Evolutionary conservation across 2,113 vertebrate species (phyloP).

Genomic region (Indicator maculatus): DNA sequence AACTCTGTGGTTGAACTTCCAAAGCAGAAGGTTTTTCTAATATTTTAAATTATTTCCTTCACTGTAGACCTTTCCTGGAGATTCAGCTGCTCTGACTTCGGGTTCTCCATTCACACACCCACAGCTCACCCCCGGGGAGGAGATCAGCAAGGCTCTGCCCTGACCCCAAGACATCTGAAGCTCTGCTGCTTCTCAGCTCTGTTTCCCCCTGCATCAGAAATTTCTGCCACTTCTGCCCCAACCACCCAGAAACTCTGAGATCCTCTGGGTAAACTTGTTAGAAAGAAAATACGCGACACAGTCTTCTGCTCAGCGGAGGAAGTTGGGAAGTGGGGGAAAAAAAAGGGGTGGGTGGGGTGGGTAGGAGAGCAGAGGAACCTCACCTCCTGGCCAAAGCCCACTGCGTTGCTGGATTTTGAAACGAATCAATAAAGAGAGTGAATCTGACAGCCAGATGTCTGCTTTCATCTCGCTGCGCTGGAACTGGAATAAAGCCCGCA

Average conservation of each 20-base stretch:
- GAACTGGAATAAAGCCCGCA: conserved; percentile 54
- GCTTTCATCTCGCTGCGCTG: conserved; percentile 45
- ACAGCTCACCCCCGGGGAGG: not conserved
- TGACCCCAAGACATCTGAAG: not conserved
- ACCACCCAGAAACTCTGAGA: not conserved
- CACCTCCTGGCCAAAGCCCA: not conserved
- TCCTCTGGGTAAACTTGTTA: not conserved
- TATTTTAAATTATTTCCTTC: not conserved
- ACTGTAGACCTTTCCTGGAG: not conserved
- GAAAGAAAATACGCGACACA: not conserved
- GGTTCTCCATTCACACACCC: not conserved
- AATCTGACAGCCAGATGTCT: conserved; percentile 42
- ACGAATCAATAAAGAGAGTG: conserved; percentile 2
- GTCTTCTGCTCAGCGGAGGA: not conserved
- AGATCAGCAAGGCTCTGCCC: not conserved
- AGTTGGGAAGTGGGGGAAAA: not conserved
- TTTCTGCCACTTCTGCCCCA: not conserved
- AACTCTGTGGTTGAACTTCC: not conserved
- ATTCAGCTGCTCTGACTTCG: not conserved
- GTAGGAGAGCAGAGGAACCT: rapidly evolving
- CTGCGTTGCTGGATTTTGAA: conserved; percentile 35
- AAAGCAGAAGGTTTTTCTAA: not conserved
- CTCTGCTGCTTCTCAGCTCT: not conserved
- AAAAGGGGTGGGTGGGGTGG: not conserved
- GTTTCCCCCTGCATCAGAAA: not conserved